These are phyloP conservation scores for Clitarchus hookeri DNA, from an alignment of 2,888 invertebrate genomes.

Conservation along the genomic window DNA sequence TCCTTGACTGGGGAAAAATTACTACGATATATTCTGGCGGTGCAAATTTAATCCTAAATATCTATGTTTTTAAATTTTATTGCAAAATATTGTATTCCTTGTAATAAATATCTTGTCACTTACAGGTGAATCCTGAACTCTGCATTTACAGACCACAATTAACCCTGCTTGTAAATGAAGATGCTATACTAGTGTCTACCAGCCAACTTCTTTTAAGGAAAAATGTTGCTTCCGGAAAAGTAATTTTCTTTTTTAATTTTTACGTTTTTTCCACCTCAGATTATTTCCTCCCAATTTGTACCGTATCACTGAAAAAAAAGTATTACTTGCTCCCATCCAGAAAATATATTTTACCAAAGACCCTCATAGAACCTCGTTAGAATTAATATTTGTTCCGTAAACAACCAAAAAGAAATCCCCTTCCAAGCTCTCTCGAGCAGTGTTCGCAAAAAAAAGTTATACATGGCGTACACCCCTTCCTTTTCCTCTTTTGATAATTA, in stretches of 20 bases:
- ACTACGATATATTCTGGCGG: no score
- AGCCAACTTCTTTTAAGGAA: no score
- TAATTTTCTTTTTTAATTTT: background rate
- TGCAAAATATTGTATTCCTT: no score
- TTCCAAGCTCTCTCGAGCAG: background rate
- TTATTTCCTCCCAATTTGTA: background rate
- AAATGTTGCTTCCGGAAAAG: background rate
- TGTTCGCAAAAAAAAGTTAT: background rate
- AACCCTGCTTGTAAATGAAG: no score
- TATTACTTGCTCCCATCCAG: background rate
- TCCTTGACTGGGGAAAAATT: no score
- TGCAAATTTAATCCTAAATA: no score
- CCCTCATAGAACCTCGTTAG: background rate
- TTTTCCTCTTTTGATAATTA: conserved; percentile 7
- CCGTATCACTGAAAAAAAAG: background rate
- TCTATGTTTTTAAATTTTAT: no score
- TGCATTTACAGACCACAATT: no score
- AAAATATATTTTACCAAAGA: background rate
- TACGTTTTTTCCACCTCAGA: background rate
- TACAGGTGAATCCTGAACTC: no score
- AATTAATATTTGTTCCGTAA: conserved; percentile 1
- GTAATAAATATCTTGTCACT: no score
- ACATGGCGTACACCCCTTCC: background rate
- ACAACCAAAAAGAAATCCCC: background rate
- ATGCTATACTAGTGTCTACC: no score